Evolutionary conservation across 2,797 vertebrate genomes (phyloP).

Genomic region (Sebastes trivittatus): DNA sequence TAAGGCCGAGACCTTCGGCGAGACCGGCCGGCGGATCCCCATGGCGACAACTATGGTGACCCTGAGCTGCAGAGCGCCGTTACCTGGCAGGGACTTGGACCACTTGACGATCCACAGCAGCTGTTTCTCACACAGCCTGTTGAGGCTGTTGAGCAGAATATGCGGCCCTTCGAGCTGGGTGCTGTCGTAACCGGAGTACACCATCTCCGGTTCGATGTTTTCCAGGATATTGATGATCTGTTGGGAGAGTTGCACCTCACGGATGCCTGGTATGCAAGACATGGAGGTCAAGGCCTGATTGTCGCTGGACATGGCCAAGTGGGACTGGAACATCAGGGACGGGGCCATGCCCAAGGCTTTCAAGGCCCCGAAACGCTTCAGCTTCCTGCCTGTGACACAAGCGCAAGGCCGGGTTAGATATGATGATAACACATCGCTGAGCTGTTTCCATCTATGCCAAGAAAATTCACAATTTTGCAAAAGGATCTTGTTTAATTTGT

Average conservation of each 20-base stretch:
- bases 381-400: conserved; percentile 88
- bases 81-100: conserved; percentile 98
- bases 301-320: conserved; percentile 69
- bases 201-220: conserved; percentile 92
- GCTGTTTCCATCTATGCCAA: neutral
- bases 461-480: neutral
- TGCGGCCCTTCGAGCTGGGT: conserved; percentile 87
- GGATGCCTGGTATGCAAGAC: conserved; percentile 84
- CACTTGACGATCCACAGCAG: conserved; percentile 96
- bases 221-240: conserved; percentile 90
- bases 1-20: conserved; percentile 20
- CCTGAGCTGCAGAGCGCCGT: conserved; percentile 51
- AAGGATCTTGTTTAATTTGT: neutral
- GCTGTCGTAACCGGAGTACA: conserved; percentile 92
- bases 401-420: conserved; percentile 32
- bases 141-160: conserved; percentile 92
- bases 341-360: conserved; percentile 87
- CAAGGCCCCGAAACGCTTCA: conserved; percentile 93
- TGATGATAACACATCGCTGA: neutral
- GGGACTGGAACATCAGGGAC: conserved; percentile 79
- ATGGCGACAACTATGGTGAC: conserved; percentile 40
- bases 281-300: conserved; percentile 80
- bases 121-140: conserved; percentile 93
- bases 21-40: conserved; percentile 19
- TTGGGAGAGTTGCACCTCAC: conserved; percentile 88